Evolutionary conservation across 2,113 vertebrate genomes (phyloP).

Genomic region (cattle (Bos taurus)): DNA sequence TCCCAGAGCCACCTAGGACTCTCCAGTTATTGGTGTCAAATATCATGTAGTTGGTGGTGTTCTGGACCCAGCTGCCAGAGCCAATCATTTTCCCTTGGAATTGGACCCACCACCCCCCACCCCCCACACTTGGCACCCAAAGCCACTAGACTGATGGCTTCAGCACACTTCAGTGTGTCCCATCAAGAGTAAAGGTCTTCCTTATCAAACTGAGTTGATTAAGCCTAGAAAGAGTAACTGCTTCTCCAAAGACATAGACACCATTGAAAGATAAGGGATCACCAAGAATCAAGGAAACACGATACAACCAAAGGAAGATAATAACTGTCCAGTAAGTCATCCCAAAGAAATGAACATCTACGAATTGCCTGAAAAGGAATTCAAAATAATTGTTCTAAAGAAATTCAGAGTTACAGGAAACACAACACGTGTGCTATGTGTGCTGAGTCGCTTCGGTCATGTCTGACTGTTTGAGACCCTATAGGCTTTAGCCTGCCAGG

Average conservation of each 20-base stretch:
- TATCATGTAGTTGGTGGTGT: neutral
- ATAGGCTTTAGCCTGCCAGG: neutral
- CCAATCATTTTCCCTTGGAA: neutral
- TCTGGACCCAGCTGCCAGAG: too few relatives aligned
- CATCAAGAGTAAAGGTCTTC: neutral
- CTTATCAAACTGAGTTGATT: neutral
- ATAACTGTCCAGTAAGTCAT: neutral
- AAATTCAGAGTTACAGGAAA: neutral
- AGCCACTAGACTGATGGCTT: neutral
- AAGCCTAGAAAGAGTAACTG: neutral
- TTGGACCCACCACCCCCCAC: neutral
- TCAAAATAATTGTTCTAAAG: neutral
- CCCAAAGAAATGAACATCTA: neutral
- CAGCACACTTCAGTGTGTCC: neutral
- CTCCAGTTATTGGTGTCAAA: neutral
- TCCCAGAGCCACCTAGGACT: neutral
- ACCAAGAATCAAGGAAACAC: neutral
- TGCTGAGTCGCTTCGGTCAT: rapidly evolving
- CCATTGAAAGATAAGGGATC: neutral
- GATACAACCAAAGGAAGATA: neutral
- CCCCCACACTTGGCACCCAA: neutral
- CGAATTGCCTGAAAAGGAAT: neutral
- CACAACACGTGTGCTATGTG: rapidly evolving
- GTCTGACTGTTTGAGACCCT: neutral
- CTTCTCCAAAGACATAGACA: neutral